phyloP scores from a whole-genome alignment of 2,888 invertebrate genomes.

The Rotaria macrura region DNA sequence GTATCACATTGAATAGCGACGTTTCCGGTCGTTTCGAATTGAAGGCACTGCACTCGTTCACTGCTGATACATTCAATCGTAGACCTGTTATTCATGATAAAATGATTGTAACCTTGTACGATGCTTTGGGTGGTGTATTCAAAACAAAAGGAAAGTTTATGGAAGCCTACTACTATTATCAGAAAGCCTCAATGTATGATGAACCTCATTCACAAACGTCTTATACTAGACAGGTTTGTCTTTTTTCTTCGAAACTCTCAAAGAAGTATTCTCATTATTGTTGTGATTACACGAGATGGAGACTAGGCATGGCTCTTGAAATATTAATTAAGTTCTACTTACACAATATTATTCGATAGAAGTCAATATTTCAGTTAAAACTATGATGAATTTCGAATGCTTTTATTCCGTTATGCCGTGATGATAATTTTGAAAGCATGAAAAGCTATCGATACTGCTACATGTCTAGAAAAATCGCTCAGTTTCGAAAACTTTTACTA shows the following conservation, averaged over 20 bases:
- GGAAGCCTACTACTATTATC: neutral
- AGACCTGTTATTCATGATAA: neutral
- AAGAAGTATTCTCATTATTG: neutral
- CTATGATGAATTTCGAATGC: no score
- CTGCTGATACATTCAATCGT: neutral
- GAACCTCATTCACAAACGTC: neutral
- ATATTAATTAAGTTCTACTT: no score
- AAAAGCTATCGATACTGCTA: no score
- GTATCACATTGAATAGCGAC: neutral
- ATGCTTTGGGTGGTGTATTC: neutral
- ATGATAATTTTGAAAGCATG: no score
- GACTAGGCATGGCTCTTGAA: no score
- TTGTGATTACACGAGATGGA: neutral
- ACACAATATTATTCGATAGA: fast-evolving
- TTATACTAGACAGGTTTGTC: neutral
- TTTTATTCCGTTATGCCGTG: no score
- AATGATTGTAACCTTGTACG: neutral
- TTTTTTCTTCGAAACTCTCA: no score
- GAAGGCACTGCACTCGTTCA: neutral
- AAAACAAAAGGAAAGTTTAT: neutral
- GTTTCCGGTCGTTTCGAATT: neutral
- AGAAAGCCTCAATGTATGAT: neutral
- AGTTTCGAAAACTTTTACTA: no score
- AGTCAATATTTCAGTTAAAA: no score
- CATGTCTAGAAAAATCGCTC: no score